Percentiles rank a stretch among this genome's conserved stretches.
Conservation (phyloP, 2,113 vertebrate genomes). For the Gobius niger region DNA sequence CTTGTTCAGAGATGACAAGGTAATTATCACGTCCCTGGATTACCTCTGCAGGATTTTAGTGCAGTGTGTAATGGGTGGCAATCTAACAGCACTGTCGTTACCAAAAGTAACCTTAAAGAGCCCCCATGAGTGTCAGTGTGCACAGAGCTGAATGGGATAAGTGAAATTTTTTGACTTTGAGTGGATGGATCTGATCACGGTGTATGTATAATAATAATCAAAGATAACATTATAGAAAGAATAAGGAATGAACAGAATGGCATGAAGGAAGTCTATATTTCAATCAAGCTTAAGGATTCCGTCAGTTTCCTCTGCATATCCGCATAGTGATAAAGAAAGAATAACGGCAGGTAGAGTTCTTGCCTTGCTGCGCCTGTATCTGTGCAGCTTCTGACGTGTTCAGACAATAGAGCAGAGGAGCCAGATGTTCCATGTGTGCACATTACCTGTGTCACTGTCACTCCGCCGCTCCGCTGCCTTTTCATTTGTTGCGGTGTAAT, state of each 20-base stretch:
- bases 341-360: neutral
- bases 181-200: too few relatives aligned
- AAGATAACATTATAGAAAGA: too few relatives aligned
- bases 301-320: neutral
- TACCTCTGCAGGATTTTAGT: slow-evolving; percentile 23
- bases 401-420: neutral
- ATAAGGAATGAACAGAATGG: too few relatives aligned
- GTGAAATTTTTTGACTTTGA: too few relatives aligned
- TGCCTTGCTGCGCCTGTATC: neutral
- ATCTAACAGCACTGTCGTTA: slow-evolving; percentile 11
- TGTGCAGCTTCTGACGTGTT: neutral
- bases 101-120: neutral
- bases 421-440: slow-evolving; percentile 6
- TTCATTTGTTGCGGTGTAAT: slow-evolving; percentile 18
- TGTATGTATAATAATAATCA: too few relatives aligned
- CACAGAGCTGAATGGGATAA: neutral
- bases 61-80: slow-evolving; percentile 11
- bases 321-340: neutral
- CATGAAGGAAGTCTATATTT: too few relatives aligned
- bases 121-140: neutral
- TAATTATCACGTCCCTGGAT: slow-evolving; percentile 33
- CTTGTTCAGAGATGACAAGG: slow-evolving; percentile 24
- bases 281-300: too few relatives aligned
- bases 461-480: slow-evolving; percentile 7
- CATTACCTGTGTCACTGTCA: slow-evolving; percentile 8